A percentile compares a stretch with the other conserved stretches of the same genome.
These are phyloP conservation scores for Indicator indicator DNA, from an alignment of 2,113 vertebrate genomes.

Conservation along the genomic window DNA sequence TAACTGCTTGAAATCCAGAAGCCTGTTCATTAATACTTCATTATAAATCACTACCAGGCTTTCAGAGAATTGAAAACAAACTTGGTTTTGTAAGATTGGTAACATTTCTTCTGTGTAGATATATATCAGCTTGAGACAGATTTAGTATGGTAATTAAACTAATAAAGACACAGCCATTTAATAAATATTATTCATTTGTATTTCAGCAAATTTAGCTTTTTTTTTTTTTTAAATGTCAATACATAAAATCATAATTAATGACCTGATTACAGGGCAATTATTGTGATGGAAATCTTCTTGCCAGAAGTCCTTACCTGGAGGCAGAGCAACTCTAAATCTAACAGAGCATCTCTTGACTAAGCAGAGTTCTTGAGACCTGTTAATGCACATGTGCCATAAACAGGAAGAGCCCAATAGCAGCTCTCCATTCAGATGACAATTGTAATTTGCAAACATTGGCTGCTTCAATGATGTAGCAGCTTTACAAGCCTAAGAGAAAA, in stretches of 20 bases:
- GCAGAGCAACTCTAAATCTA: neutral
- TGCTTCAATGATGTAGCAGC: neutral
- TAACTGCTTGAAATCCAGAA: neutral
- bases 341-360: neutral
- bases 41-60: neutral
- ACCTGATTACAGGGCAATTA: constrained; percentile 34
- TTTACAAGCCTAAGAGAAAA: neutral
- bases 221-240: constrained; percentile 43
- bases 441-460: neutral
- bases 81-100: neutral
- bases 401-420: neutral
- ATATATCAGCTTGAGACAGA: neutral
- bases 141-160: constrained; percentile 23
- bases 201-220: constrained; percentile 41
- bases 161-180: constrained; percentile 24
- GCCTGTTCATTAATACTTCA: neutral
- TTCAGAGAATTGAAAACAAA: neutral
- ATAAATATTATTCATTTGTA: constrained; percentile 46
- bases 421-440: rapidly evolving
- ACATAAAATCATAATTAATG: constrained; percentile 46
- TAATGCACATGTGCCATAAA: neutral
- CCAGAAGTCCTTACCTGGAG: neutral
- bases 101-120: neutral
- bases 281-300: constrained; percentile 36
- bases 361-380: neutral